Evolutionary conservation across 92 coral and sea anemone genomes (phyloP), one percentile per base, ranked within the genome.

Genomic region (Porites lobata): DNA sequence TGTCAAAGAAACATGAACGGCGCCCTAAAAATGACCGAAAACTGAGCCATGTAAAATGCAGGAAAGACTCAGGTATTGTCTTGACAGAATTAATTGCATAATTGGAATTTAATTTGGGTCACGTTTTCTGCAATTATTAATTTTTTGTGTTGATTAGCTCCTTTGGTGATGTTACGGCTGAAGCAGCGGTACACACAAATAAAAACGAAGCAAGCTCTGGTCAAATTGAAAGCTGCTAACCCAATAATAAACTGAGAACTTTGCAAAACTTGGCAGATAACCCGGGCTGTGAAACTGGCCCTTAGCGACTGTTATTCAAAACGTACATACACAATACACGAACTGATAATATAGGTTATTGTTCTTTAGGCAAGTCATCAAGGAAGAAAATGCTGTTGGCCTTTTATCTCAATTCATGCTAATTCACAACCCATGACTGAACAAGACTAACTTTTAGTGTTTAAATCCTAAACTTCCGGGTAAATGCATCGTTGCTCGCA

Each of bases 51-150:
- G 24, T 53, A 24, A 75, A 73, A 74, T 80, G 87, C 21, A 56
- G 79, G 72, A 59, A 84, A 82, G 75, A 50, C 50, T 50, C 87
- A 73, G 80, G 80, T 73, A 84, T 74, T 84, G 87, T 84, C 80
- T 24, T 73, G 70, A 65, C 87, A 84, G 75, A 84, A 74, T 80
- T 85, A 85, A 85, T 85, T 85, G 84, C n/a, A 66, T 85, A 85
- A 85, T 85, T 85, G 89, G 89, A 76, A 76, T 66, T 85, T 85
- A 66, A 85, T 78, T 78, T 68, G 83, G 14, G 59, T 26, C 77
- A 77, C 77, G 84, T 85, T 85, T 77, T 76, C 84, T 68, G 87
- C 89, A 85, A 85, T 85, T 65, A 85, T 85, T 85, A 85, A 77
- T 77, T 56, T 77, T 58, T 19, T 73, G 80, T 84, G 59, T 75